A percentile compares a stretch with the other conserved stretches of the same genome.
These are phyloP conservation scores for Cylindroiulus punctatus DNA, from an alignment of 2,888 invertebrate genomes.

Conservation along the genomic window DNA sequence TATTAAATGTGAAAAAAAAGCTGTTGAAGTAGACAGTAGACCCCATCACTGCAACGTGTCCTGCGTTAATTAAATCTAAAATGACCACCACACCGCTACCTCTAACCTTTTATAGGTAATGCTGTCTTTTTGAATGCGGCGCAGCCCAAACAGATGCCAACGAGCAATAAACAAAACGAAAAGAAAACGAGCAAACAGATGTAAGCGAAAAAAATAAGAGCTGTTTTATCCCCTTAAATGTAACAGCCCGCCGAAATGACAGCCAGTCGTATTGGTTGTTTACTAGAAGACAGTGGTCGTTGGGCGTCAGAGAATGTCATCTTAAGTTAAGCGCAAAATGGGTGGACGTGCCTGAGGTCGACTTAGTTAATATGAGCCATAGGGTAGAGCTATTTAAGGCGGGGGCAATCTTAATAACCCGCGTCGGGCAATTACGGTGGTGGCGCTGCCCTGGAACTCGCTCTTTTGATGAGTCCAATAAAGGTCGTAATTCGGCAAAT, in stretches of 20 bases:
- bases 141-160: neutral
- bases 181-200: neutral
- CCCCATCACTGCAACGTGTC: neutral
- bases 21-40: neutral
- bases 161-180: neutral
- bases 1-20: neutral
- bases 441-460: neutral
- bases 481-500: constrained; percentile 47
- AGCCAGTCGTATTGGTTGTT: neutral
- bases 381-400: constrained; percentile 44
- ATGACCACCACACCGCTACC: neutral
- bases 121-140: neutral
- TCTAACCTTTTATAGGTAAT: neutral
- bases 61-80: neutral
- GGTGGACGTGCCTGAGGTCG: constrained; percentile 36
- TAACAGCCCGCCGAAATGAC: neutral
- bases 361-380: constrained; percentile 37
- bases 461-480: constrained; percentile 49
- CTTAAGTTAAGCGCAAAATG: constrained; percentile 45
- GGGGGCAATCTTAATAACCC: constrained; percentile 40
- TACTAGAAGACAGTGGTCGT: neutral
- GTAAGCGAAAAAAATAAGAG: neutral
- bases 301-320: constrained; percentile 1
- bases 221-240: constrained; percentile 6
- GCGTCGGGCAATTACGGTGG: constrained; percentile 28